Evolutionary conservation across 1,140 invertebrate genomes (phyloP).

Genomic region (Philaenus spumarius): DNA sequence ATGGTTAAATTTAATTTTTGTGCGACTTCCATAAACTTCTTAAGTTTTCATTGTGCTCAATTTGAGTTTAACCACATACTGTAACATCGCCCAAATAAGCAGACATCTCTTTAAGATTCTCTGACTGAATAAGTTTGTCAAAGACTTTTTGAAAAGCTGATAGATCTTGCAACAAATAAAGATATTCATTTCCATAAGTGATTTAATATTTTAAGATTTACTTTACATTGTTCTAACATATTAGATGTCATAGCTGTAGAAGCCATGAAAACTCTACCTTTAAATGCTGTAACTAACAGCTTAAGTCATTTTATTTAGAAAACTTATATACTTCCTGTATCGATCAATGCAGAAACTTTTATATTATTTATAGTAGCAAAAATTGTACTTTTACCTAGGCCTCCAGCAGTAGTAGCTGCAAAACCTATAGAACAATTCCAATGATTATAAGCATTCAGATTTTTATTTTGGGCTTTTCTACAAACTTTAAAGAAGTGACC

Average conservation of each 20-base stretch:
- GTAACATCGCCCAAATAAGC: too few relatives aligned
- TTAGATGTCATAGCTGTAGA: constrained; percentile 8
- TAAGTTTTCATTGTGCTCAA: constrained; percentile 8
- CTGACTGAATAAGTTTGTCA: constrained; percentile 19
- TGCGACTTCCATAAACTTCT: too few relatives aligned
- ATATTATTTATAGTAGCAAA: constrained; percentile 8
- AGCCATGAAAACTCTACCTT: constrained; percentile 17
- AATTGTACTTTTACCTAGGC: constrained; percentile 4
- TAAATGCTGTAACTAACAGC: background rate
- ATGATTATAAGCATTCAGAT: background rate
- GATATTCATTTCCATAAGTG: constrained; percentile 5
- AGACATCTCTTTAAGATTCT: constrained; percentile 18
- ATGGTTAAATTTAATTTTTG: constrained; percentile 1
- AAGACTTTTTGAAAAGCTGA: constrained; percentile 27
- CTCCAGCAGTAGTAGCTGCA: background rate
- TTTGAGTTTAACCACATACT: constrained; percentile 18
- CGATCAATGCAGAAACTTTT: background rate
- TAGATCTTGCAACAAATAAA: constrained; percentile 7
- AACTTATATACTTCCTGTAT: too few relatives aligned
- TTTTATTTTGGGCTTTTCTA: too few relatives aligned
- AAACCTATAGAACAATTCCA: background rate
- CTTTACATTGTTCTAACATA: too few relatives aligned
- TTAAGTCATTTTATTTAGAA: too few relatives aligned
- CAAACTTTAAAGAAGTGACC: too few relatives aligned
- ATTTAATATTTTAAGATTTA: constrained; percentile 4